Evolutionary conservation across 2,113 vertebrate species (phyloP).

Genomic region (Perca fluviatilis): DNA sequence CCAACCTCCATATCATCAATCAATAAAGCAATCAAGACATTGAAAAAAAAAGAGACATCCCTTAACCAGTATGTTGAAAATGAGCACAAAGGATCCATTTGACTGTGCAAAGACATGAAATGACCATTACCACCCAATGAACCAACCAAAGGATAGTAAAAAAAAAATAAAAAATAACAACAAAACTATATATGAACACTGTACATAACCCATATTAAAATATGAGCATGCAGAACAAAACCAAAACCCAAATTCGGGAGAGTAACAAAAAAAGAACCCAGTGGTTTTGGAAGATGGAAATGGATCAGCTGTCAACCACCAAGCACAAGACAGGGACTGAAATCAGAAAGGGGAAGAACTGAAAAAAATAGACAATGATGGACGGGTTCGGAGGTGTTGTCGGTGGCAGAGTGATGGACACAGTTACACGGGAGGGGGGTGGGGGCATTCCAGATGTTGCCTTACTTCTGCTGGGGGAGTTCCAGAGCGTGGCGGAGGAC

Average conservation of each 20-base stretch:
- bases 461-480: slow-evolving; percentile 99
- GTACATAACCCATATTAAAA: slow-evolving; percentile 47
- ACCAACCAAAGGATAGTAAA: slow-evolving; percentile 57
- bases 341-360: slow-evolving; percentile 62
- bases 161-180: slow-evolving; percentile 15
- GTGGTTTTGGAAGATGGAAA: slow-evolving; percentile 58
- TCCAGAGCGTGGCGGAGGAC: slow-evolving; percentile 99
- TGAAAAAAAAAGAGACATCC: slow-evolving; percentile 20
- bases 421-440: slow-evolving; percentile 39
- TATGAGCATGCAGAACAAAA: slow-evolving; percentile 56
- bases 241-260: slow-evolving; percentile 24
- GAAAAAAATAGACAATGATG: slow-evolving; percentile 65
- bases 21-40: slow-evolving; percentile 25
- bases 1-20: slow-evolving; percentile 7
- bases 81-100: slow-evolving; percentile 30
- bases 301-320: slow-evolving; percentile 67
- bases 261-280: slow-evolving; percentile 8
- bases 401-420: slow-evolving; percentile 64
- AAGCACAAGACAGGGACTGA: slow-evolving; percentile 62
- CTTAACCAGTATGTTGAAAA: slow-evolving; percentile 16
- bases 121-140: slow-evolving; percentile 67
- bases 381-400: slow-evolving; percentile 60
- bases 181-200: slow-evolving; percentile 38
- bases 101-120: slow-evolving; percentile 60
- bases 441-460: slow-evolving; percentile 73